Evolutionary conservation across 2,888 invertebrate genomes (phyloP), one percentile per base, ranked within the genome.

Genomic region (Chaitophorus viminalis): DNA sequence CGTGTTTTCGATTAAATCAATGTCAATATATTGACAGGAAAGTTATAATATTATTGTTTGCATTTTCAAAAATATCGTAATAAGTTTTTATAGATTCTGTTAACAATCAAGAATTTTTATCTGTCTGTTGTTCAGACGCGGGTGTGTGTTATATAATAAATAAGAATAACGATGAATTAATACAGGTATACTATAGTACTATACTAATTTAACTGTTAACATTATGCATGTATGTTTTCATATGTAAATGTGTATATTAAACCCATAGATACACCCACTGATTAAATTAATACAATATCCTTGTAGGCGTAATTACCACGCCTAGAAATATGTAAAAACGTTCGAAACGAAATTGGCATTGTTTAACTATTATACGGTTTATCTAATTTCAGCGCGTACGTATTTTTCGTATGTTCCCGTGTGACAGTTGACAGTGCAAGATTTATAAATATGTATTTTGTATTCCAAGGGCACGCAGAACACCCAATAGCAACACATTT

Each of bases 261-360:
- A n/a, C 36, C 9, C 33, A 82, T 52, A 29, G 33, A 3, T 52
- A 60, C 33, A 68, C 36, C 46, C 86, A 21, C 25, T 14, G 39
- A 60, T 79, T 86, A 86, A 70, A 86, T 86, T 86, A 74, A 86
- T 86, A 86, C 54, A 72, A 72, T 70, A 79, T 79, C 72, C 54
- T 79, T 29, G 85, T 86, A 79, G 86, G 86, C 72, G 81, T 87
- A 81, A 87, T 87, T 87, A 87, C 87, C 87, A 87, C 87, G 87
- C 87, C 87, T 79, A 87, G 29, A 87, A 87, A 81, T 87, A 87
- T 87, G 87, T 81, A 46, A 81, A 87, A 86, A 65, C 36, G 39
- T 74, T 60, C 33, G 39, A 79, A 78, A 70, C 54, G 6, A 72
- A 79, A 81, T 81, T 52, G 79, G 79, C 77, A 74, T 72, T 78